Conservation (phyloP, 2,113 vertebrate genomes). For the Microcebus jonahi region DNA sequence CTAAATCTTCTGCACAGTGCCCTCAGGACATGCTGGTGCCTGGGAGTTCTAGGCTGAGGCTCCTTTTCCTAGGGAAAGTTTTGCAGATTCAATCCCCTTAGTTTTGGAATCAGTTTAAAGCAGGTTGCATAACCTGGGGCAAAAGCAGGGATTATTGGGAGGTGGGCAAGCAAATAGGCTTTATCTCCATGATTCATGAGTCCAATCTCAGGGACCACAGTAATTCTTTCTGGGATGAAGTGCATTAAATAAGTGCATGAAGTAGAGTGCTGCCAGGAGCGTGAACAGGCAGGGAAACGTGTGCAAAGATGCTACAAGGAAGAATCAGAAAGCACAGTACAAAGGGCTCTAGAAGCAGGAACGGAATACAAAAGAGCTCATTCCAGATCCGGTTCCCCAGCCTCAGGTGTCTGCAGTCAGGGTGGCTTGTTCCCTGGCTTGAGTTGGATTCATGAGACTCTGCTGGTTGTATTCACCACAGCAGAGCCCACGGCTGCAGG, state of each 20-base stretch:
- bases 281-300: accelerated
- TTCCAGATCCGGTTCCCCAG: accelerated
- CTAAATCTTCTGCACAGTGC: not conserved
- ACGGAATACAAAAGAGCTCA: not conserved
- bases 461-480: not conserved
- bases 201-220: not conserved
- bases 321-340: not conserved
- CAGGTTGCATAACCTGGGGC: not conserved
- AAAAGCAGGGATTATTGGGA: not conserved
- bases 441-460: not conserved
- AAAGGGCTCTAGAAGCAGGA: not conserved
- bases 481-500: accelerated
- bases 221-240: not conserved
- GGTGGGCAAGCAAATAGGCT: not conserved
- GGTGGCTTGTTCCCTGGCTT: not conserved
- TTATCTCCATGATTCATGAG: not conserved
- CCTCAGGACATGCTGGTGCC: not conserved
- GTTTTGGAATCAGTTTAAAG: not conserved
- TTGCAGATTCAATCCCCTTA: not conserved
- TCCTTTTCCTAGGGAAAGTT: not conserved
- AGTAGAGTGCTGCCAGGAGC: accelerated
- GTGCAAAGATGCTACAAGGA: not conserved
- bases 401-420: not conserved
- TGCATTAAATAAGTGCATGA: accelerated
- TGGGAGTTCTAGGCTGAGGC: not conserved